Evolutionary conservation across 2,888 invertebrate species (phyloP).

Genomic region (Amiota mariae): DNA sequence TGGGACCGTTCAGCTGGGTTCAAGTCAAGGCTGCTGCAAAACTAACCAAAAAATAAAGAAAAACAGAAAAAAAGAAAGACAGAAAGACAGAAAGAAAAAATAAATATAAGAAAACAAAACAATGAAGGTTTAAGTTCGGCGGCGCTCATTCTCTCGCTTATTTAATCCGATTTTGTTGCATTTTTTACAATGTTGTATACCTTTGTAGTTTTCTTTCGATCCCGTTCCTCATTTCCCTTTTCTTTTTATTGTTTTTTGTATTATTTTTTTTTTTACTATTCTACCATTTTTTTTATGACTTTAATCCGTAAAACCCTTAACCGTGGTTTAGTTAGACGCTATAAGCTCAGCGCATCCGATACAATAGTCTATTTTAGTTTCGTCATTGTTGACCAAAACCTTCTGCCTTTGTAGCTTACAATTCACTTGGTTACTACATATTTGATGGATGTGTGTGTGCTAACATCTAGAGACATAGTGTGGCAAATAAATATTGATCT

Average conservation of each 20-base stretch:
- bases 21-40: too few species aligned
- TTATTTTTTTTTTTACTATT: constrained; percentile 38
- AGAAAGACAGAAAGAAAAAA: background rate
- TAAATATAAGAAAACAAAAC: too few species aligned
- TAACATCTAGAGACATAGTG: too few species aligned
- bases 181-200: constrained; percentile 42
- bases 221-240: constrained; percentile 16
- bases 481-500: too few species aligned
- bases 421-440: too few species aligned
- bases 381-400: background rate
- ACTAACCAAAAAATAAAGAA: background rate
- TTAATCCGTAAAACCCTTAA: constrained; percentile 53
- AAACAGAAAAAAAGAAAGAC: background rate
- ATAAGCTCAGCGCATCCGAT: background rate
- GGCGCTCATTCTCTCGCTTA: constrained; percentile 41
- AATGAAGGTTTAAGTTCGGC: constrained; percentile 40
- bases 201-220: constrained; percentile 14
- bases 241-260: constrained; percentile 14
- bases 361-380: background rate
- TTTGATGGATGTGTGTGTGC: too few species aligned
- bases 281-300: constrained; percentile 52
- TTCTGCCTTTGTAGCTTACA: too few species aligned
- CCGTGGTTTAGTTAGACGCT: constrained; percentile 46
- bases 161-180: constrained; percentile 63
- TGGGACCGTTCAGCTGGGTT: too few species aligned